Conservation (phyloP, 2,113 vertebrate species). For the Lasiurus cinereus region DNA sequence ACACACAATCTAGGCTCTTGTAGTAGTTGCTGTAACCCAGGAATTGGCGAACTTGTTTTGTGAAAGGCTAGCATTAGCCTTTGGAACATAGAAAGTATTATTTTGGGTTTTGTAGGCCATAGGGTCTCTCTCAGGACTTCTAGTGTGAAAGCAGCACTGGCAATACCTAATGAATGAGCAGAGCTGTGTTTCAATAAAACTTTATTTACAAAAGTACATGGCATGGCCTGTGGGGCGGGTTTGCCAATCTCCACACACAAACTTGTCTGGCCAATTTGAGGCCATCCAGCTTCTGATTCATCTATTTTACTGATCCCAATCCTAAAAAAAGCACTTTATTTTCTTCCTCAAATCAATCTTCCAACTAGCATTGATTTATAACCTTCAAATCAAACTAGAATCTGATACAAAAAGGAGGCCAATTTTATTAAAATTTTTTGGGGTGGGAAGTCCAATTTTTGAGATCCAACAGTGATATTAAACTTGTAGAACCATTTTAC, state of each 20-base stretch:
- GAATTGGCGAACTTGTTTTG: background rate
- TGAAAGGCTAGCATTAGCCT: background rate
- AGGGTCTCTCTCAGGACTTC: background rate
- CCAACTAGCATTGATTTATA: background rate
- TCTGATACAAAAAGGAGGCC: background rate
- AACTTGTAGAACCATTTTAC: background rate
- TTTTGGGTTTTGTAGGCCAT: background rate
- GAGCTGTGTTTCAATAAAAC: background rate
- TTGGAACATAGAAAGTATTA: background rate
- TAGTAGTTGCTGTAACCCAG: background rate
- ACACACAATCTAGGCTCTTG: background rate
- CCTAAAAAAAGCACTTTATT: background rate
- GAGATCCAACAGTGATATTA: background rate
- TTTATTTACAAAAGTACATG: slow-evolving; percentile 6
- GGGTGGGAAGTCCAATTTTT: background rate
- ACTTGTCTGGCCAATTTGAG: background rate
- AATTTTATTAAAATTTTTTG: background rate
- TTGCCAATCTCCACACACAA: background rate
- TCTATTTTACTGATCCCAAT: background rate
- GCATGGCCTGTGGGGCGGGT: background rate
- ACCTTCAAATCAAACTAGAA: background rate
- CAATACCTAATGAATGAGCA: background rate
- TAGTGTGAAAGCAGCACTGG: too few relatives aligned
- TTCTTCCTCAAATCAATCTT: background rate
- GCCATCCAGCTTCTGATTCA: background rate